phyloP scores from a whole-genome alignment of 2,888 invertebrate genomes.

The Polyommatus icarus region DNA sequence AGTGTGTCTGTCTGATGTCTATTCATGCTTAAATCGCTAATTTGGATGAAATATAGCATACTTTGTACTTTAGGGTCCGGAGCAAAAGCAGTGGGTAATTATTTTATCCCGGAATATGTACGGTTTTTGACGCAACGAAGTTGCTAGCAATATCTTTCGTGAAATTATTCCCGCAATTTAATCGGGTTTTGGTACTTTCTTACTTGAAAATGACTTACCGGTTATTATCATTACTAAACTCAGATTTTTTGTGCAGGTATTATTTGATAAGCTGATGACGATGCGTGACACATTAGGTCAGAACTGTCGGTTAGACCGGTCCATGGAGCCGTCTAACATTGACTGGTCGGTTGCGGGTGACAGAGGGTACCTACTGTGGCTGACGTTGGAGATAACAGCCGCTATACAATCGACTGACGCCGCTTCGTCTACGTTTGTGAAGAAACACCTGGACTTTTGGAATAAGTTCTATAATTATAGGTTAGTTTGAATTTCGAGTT shows the following conservation, averaged over 20 bases:
- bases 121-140: too few relatives aligned
- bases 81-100: too few relatives aligned
- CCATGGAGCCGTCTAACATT: constrained; percentile 85
- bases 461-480: constrained; percentile 86
- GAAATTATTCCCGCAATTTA: too few relatives aligned
- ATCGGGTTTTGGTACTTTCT: too few relatives aligned
- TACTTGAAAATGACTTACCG: too few relatives aligned
- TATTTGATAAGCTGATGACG: constrained; percentile 87
- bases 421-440: constrained; percentile 85
- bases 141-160: too few relatives aligned
- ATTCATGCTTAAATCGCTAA: too few relatives aligned
- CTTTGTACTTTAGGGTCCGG: too few relatives aligned
- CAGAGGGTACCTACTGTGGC: constrained; percentile 87
- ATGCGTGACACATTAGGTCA: constrained; percentile 84
- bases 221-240: neutral
- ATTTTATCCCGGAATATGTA: too few relatives aligned
- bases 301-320: constrained; percentile 79
- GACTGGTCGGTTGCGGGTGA: constrained; percentile 88
- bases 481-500: constrained; percentile 53
- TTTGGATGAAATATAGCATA: too few relatives aligned
- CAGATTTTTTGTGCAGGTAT: constrained; percentile 71
- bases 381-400: constrained; percentile 87
- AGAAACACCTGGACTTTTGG: constrained; percentile 90
- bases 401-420: constrained; percentile 84
- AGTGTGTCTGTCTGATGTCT: too few relatives aligned